Evolutionary conservation across 2,888 invertebrate species (phyloP).

Genomic region (Euplagia quadripunctaria): DNA sequence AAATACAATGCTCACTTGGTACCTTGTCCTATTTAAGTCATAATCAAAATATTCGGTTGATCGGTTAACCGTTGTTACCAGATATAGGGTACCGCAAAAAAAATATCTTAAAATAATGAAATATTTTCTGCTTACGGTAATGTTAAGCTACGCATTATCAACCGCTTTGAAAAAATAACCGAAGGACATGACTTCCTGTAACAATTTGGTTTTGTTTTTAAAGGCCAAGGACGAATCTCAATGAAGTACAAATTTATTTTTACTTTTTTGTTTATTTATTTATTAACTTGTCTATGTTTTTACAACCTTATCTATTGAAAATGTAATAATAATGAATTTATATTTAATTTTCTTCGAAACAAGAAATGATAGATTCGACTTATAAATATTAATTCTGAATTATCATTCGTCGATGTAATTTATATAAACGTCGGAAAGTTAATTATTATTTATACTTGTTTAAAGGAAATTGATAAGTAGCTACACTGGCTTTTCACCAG

Average conservation of each 20-base stretch:
- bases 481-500: not conserved
- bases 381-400: not conserved
- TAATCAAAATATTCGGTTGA: not conserved
- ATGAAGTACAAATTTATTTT: constrained; percentile 19
- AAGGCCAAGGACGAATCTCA: constrained; percentile 17
- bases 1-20: not conserved
- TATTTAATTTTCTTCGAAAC: not conserved
- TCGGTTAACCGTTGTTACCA: not conserved
- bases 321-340: too few species aligned
- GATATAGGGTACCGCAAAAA: not conserved
- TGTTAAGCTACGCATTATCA: too few species aligned
- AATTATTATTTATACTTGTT: not conserved
- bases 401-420: not conserved
- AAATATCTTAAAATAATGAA: not conserved
- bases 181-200: not conserved
- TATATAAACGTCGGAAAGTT: not conserved
- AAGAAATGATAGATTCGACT: too few species aligned
- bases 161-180: not conserved
- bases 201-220: not conserved
- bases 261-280: constrained; percentile 5
- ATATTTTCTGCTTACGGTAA: not conserved
- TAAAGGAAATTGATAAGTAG: not conserved
- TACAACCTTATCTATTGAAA: not conserved
- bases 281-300: not conserved
- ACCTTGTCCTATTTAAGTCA: not conserved